A percentile compares a stretch with the other conserved stretches of the same genome.
phyloP scores from a whole-genome alignment of 2,888 invertebrate species.

The Meta bourneti region DNA sequence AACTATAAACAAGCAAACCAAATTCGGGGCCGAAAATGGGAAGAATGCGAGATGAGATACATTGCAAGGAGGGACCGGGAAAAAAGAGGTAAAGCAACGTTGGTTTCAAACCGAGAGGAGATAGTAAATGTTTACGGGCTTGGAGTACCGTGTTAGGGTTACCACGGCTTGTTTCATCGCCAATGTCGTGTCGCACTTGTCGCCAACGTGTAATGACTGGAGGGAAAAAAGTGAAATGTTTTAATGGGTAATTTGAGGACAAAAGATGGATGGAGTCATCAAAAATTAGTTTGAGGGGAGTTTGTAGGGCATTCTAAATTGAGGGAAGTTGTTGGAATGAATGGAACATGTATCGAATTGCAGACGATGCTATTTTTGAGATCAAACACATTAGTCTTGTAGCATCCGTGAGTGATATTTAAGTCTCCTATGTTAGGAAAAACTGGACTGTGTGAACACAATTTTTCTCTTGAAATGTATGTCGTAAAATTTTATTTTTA shows the following conservation, averaged over 20 bases:
- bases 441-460: too few species aligned
- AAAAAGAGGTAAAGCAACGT: conserved; percentile 34
- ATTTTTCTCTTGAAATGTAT: too few species aligned
- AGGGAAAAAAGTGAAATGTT: background rate
- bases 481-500: too few species aligned
- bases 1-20: conserved; percentile 57
- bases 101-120: conserved; percentile 40
- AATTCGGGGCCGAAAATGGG: conserved; percentile 43
- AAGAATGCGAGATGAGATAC: conserved; percentile 63
- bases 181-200: conserved; percentile 14
- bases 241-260: background rate
- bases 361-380: background rate
- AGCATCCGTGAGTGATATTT: background rate
- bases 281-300: conserved; percentile 1
- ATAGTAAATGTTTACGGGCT: conserved; percentile 67
- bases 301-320: conserved; percentile 1
- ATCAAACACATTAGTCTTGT: background rate
- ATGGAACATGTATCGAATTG: background rate
- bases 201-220: conserved; percentile 20
- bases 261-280: background rate
- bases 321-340: background rate
- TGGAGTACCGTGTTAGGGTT: conserved; percentile 49
- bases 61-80: background rate
- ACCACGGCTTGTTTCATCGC: conserved; percentile 44
- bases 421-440: background rate